Evolutionary conservation across 2,888 invertebrate species (phyloP).

Genomic region (Ochropacha duplaris): DNA sequence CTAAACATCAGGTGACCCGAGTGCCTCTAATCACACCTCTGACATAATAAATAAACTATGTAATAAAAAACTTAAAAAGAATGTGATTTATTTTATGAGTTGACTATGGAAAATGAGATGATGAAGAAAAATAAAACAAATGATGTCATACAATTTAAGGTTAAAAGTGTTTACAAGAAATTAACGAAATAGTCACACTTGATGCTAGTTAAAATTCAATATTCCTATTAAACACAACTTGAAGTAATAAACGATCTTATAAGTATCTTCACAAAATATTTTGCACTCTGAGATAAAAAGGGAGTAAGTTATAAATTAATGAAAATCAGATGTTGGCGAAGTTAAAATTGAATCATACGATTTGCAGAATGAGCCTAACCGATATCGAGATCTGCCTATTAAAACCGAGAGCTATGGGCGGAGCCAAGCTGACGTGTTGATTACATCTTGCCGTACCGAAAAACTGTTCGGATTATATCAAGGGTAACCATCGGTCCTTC

Average conservation of each 20-base stretch:
- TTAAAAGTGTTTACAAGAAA: too few species aligned
- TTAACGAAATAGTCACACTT: not conserved
- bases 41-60: too few species aligned
- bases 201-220: too few species aligned
- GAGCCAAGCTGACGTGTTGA: slow-evolving; percentile 71
- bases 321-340: not conserved
- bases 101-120: too few species aligned
- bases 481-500: slow-evolving; percentile 51
- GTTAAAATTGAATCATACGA: slow-evolving; percentile 35
- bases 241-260: not conserved
- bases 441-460: slow-evolving; percentile 72
- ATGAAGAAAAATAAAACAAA: too few species aligned
- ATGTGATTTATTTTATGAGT: too few species aligned
- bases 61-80: too few species aligned
- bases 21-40: too few species aligned
- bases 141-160: too few species aligned
- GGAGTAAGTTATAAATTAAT: not conserved
- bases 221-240: not conserved
- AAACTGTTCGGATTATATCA: slow-evolving; percentile 55
- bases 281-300: not conserved
- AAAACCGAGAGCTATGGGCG: slow-evolving; percentile 71
- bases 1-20: too few species aligned
- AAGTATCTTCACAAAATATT: not conserved
- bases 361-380: slow-evolving; percentile 54
- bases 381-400: slow-evolving; percentile 74